Conservation (phyloP, 2,888 invertebrate genomes). For the Mesoligia furuncula region DNA sequence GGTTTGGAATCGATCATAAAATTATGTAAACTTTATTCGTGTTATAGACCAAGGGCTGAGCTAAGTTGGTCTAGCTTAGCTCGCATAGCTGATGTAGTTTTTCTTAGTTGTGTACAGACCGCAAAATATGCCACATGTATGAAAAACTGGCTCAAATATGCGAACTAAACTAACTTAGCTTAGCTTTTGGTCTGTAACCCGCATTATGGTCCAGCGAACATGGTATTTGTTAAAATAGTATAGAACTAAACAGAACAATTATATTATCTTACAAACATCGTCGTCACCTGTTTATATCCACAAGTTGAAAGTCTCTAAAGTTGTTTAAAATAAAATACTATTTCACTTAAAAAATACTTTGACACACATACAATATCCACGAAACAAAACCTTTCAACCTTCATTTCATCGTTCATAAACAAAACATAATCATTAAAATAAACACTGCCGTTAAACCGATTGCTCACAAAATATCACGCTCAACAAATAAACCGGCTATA, state of each 20-base stretch:
- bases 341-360: background rate
- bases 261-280: background rate
- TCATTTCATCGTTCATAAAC: constrained; percentile 57
- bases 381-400: constrained; percentile 29
- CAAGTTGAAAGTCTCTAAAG: background rate
- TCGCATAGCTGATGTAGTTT: too few relatives aligned
- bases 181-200: too few relatives aligned
- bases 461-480: constrained; percentile 59
- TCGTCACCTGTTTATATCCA: background rate
- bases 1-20: background rate
- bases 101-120: too few relatives aligned
- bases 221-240: too few relatives aligned
- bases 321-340: background rate
- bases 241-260: background rate
- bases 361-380: constrained; percentile 18
- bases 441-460: constrained; percentile 56
- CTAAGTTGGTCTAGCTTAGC: too few relatives aligned
- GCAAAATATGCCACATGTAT: too few relatives aligned
- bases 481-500: constrained; percentile 61
- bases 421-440: constrained; percentile 59
- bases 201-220: too few relatives aligned
- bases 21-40: background rate
- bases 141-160: too few relatives aligned
- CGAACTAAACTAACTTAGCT: too few relatives aligned
- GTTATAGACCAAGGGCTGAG: too few relatives aligned